Percentiles rank a stretch among this genome's conserved stretches.
Evolutionary conservation across 2,113 vertebrate genomes (phyloP).

Genomic region (Menura novaehollandiae): DNA sequence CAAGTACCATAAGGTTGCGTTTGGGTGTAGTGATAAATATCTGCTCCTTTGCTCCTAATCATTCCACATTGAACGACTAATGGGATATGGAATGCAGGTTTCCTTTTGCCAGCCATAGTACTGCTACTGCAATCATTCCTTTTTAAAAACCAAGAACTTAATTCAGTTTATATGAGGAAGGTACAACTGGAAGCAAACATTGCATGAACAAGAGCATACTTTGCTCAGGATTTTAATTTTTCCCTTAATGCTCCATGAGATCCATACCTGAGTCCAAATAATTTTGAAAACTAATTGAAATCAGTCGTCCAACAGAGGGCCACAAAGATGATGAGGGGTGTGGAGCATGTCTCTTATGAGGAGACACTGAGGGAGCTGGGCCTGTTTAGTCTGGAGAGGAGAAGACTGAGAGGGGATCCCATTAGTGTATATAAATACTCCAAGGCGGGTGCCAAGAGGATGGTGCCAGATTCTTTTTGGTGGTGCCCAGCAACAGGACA

Average conservation of each 20-base stretch:
- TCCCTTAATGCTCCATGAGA: not conserved
- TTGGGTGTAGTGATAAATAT: not conserved
- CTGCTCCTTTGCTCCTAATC: not conserved
- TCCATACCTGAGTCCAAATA: not conserved
- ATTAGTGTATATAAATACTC: not conserved
- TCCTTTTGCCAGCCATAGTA: not conserved
- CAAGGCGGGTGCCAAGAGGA: not conserved
- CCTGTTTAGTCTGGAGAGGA: not conserved
- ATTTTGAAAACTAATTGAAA: not conserved
- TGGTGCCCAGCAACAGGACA: not conserved
- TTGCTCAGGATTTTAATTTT: not conserved
- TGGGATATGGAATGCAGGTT: not conserved
- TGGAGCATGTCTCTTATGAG: not conserved
- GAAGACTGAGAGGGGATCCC: not conserved
- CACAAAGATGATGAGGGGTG: not conserved
- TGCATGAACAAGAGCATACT: not conserved
- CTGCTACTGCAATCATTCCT: not conserved
- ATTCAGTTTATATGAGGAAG: not conserved
- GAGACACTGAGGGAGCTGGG: rapidly evolving
- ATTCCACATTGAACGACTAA: rapidly evolving
- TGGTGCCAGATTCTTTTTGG: not conserved
- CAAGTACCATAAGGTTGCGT: not conserved
- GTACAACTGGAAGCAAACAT: not conserved
- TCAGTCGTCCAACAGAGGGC: too few relatives aligned
- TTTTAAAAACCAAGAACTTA: not conserved